Percentiles rank a stretch among this genome's conserved stretches.
These are phyloP conservation scores for Diabrotica balteata DNA, from an alignment of 2,888 invertebrate genomes.

Conservation along the genomic window DNA sequence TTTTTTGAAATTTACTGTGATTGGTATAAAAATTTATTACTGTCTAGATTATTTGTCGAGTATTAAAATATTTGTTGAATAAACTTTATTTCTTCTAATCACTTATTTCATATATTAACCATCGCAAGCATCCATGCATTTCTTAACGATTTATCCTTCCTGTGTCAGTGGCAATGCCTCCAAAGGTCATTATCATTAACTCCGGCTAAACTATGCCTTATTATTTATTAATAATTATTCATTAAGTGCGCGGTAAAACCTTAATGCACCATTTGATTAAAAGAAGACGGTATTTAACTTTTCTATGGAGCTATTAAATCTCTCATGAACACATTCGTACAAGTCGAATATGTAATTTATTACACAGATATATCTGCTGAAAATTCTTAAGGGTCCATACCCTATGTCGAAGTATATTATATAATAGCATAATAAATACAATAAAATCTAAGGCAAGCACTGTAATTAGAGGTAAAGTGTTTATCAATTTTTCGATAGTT, in stretches of 20 bases:
- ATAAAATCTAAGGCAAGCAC: no score
- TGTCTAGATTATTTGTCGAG: no score
- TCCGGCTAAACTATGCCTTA: conserved; percentile 26
- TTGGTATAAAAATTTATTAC: no score
- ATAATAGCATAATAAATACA: no score
- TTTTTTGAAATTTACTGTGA: no score
- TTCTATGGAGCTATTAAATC: conserved; percentile 13
- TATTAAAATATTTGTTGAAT: no score
- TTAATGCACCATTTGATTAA: conserved; percentile 25
- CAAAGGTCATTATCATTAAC: conserved; percentile 30
- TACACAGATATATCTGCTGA: not conserved
- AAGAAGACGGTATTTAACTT: conserved; percentile 20
- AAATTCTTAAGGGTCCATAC: no score
- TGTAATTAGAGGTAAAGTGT: no score
- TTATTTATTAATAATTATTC: conserved; percentile 32
- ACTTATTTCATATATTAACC: conserved; percentile 10
- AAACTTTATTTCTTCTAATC: not conserved
- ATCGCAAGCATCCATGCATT: conserved; percentile 22
- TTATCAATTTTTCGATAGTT: no score
- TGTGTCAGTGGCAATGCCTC: conserved; percentile 22
- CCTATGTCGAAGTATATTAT: no score
- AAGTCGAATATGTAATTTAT: not conserved
- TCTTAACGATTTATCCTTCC: conserved; percentile 27
- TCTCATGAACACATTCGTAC: not conserved
- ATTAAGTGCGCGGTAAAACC: conserved; percentile 20